phyloP scores from a whole-genome alignment of 1,140 invertebrate genomes.

The Charaxes varanes region DNA sequence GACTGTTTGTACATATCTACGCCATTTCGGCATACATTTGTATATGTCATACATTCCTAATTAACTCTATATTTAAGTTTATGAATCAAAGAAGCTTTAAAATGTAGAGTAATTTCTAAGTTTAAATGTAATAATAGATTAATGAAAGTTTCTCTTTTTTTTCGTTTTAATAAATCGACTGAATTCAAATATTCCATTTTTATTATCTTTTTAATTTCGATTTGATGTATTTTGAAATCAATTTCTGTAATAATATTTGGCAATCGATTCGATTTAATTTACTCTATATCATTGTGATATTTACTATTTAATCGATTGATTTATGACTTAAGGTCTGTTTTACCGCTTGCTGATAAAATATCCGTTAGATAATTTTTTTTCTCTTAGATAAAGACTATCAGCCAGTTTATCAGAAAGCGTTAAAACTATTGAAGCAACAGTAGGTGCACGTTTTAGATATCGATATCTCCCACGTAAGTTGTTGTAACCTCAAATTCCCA shows the following conservation, averaged over 20 bases:
- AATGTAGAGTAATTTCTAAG: slow-evolving; percentile 33
- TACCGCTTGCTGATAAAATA: no score
- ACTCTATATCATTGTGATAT: slow-evolving; percentile 17
- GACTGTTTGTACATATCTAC: no score
- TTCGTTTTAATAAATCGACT: slow-evolving; percentile 11
- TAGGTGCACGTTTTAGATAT: no score
- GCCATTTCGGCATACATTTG: no score
- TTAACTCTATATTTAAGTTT: slow-evolving; percentile 34
- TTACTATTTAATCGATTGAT: slow-evolving; percentile 14
- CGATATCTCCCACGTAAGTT: no score
- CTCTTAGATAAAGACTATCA: no score
- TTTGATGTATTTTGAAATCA: not conserved
- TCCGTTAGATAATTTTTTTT: no score
- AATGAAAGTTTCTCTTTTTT: slow-evolving; percentile 11
- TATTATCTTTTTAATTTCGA: slow-evolving; percentile 3
- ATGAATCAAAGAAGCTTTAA: slow-evolving; percentile 66
- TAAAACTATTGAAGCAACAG: no score
- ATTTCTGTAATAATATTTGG: not conserved
- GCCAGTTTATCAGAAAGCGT: no score
- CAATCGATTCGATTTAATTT: not conserved
- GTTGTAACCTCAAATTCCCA: no score
- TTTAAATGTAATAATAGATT: slow-evolving; percentile 13
- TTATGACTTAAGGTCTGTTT: slow-evolving; percentile 10
- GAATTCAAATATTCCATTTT: slow-evolving; percentile 10
- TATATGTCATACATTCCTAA: slow-evolving; percentile 42